phyloP scores from a whole-genome alignment of 2,797 vertebrate species.

The Trachops cirrhosus region DNA sequence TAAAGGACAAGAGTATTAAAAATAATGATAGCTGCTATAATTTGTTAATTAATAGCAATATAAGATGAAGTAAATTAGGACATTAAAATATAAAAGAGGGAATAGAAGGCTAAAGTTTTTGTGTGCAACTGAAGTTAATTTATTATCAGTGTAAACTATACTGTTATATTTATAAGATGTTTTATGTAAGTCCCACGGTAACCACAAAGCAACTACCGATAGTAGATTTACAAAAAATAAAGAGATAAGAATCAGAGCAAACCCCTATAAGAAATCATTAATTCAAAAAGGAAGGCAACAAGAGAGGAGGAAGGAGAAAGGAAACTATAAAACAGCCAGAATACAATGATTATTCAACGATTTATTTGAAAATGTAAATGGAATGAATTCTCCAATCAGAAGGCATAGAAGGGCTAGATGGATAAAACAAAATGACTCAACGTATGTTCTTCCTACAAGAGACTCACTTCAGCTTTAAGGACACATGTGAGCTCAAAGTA shows the following conservation, averaged over 20 bases:
- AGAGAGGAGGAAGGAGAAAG: background rate
- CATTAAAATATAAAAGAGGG: background rate
- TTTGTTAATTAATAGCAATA: background rate
- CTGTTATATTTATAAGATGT: background rate
- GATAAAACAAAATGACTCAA: background rate
- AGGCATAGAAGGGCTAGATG: background rate
- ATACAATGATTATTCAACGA: background rate
- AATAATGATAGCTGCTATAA: background rate
- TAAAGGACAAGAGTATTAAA: background rate
- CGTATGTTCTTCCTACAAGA: background rate
- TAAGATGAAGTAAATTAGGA: background rate
- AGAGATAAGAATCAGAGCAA: background rate
- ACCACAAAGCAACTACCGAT: background rate
- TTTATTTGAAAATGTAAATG: background rate
- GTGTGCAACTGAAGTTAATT: background rate
- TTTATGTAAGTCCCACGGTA: background rate
- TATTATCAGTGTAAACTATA: background rate
- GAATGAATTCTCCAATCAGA: background rate
- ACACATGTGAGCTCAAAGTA: background rate
- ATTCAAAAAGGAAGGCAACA: background rate
- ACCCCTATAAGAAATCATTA: background rate
- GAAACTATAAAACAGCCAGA: background rate
- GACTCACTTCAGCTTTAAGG: background rate
- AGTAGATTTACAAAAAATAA: background rate
- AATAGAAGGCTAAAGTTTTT: background rate